Base-by-base conservation (phyloP, 2,888 invertebrate genomes). In the Anthoptus insignis region DNA sequence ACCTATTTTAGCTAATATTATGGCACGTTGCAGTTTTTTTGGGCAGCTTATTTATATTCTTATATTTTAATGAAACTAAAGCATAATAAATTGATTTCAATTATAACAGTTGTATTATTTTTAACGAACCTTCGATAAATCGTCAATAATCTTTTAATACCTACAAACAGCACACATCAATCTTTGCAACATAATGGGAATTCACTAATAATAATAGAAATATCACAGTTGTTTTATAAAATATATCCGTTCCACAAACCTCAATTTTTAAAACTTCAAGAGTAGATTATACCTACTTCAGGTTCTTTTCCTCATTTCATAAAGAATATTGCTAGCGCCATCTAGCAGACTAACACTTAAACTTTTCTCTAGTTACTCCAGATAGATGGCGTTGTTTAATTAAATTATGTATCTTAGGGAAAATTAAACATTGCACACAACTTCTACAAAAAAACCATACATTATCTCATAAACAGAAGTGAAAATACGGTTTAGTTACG, bases 41-140 rank as follows among this genome's bases (percentile, higher is more conserved):
- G 76, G 76, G 78, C 78, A 74, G 77, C 71, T 71, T 75, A 77
- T 77, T 77, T 75, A 76, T 74, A 75, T 75, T 69, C 66, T 73
- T 49, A 27, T 64, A 73, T 64, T 71, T 67, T 74, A 71, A 60
- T 69, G 71, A 70, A 66, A 67, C n/a, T 49, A 79, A 85, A 80
- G 84, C 84, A 86, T 86, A 86, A 86, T 86, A 86, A 86, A 84
- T 16, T 53, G 53, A 45, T 60, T 61, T 61, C 37, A 54, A 16
- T 54, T 54, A 29, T 14, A 59, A 21, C 21, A 27, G 13, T 13
- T 6, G 42, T 60, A 21, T 61, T 61, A 54, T 61, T 61, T 61
- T 16, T 49, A 47, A 24, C n/a, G 11, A 1, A 0, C 13, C 5
- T n/a, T 5, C 9, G 4, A 32, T 9, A 32, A 32, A 9, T 9